Conservation (phyloP, 2,113 vertebrate species). For the Corythaixoides concolor region DNA sequence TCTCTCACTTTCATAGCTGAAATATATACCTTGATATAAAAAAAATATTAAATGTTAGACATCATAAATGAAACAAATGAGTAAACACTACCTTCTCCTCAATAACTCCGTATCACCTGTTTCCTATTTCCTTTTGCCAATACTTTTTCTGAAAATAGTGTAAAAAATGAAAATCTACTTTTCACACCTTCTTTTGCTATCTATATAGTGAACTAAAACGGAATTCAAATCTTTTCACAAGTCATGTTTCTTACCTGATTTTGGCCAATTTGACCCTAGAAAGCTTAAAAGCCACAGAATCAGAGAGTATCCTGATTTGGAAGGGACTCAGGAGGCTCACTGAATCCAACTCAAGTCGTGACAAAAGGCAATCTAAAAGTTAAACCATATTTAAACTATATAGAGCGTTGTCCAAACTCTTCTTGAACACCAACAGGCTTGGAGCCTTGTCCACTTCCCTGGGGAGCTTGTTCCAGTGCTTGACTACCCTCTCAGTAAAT, state of each 20-base stretch:
- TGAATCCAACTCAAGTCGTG: fast-evolving
- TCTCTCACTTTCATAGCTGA: not conserved
- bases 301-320: not conserved
- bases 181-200: not conserved
- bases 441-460: not conserved
- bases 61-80: not conserved
- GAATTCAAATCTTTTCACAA: not conserved
- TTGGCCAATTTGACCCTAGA: not conserved
- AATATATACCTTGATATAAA: no score
- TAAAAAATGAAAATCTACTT: not conserved
- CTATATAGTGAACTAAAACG: not conserved
- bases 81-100: not conserved
- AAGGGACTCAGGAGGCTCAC: not conserved
- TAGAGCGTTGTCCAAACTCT: not conserved
- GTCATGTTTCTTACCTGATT: not conserved
- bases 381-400: no score
- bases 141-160: not conserved
- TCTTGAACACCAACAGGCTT: not conserved
- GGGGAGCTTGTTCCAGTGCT: no score
- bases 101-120: not conserved
- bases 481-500: no score
- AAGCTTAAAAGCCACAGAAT: not conserved
- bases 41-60: no score
- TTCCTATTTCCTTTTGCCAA: not conserved
- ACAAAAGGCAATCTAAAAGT: not conserved